These are phyloP conservation scores for Stigmatopora argus DNA, from an alignment of 2,113 vertebrate species.

Conservation along the genomic window DNA sequence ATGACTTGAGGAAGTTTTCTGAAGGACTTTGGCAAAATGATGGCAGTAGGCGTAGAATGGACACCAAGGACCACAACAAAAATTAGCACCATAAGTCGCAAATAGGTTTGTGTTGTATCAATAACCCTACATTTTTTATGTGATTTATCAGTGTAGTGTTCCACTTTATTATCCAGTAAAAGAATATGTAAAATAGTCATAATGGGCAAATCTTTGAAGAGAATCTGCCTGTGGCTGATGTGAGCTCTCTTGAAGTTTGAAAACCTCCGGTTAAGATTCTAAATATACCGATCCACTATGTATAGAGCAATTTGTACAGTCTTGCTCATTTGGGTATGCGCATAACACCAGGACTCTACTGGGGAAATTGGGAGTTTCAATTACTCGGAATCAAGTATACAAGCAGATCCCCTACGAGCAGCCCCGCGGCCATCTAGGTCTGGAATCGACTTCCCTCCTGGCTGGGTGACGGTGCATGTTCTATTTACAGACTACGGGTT, in stretches of 20 bases:
- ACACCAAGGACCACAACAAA: no score
- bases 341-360: constrained; percentile 58
- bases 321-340: constrained; percentile 62
- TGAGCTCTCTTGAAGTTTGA: constrained; percentile 50
- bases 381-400: constrained; percentile 58
- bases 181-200: not conserved
- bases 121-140: not conserved
- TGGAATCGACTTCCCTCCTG: constrained; percentile 63
- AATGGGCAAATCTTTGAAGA: constrained; percentile 47
- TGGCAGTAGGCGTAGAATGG: no score
- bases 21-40: not conserved
- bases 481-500: constrained; percentile 69
- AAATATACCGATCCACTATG: constrained; percentile 44
- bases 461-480: constrained; percentile 69
- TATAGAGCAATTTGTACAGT: constrained; percentile 43
- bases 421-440: constrained; percentile 59
- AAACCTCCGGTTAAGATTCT: constrained; percentile 33
- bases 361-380: constrained; percentile 61
- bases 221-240: constrained; percentile 44
- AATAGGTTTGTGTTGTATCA: not conserved
- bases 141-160: not conserved
- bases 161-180: not conserved
- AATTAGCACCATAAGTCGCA: no score
- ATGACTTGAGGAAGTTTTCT: not conserved
- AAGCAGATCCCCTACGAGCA: constrained; percentile 63